A percentile compares a stretch with the other conserved stretches of the same genome.
Conservation (phyloP, 1,140 invertebrate genomes). For the Odontomachus brunneus region DNA sequence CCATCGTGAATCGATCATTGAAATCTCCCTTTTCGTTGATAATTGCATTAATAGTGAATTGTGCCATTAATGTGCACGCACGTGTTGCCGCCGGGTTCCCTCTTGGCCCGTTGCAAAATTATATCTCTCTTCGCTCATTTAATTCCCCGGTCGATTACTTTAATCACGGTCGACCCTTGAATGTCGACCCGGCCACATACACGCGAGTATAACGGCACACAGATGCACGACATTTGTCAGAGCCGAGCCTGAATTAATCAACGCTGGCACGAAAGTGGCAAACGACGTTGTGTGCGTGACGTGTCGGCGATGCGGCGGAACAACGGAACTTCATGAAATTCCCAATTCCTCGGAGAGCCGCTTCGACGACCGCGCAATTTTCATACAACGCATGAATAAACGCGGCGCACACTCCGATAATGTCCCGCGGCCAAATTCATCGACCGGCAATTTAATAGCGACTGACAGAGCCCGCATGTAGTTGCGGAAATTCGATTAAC, state of each 20-base stretch:
- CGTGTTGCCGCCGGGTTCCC: too few relatives aligned
- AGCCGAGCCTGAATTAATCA: constrained; percentile 39
- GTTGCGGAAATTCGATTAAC: constrained; percentile 6
- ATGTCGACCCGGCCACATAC: background rate
- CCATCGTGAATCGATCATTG: constrained; percentile 23
- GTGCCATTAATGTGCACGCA: too few relatives aligned
- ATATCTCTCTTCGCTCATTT: background rate
- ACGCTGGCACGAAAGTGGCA: constrained; percentile 23
- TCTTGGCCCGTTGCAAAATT: too few relatives aligned
- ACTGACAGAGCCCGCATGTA: background rate
- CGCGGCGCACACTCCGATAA: background rate
- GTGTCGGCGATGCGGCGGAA: background rate
- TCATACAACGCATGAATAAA: constrained; percentile 23
- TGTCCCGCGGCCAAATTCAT: constrained; percentile 7
- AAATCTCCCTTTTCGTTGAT: background rate
- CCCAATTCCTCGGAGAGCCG: background rate
- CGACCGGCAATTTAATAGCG: constrained; percentile 1
- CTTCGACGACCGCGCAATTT: background rate
- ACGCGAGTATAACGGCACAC: background rate
- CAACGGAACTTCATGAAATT: constrained; percentile 22
- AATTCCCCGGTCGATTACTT: background rate
- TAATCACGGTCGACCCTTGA: background rate
- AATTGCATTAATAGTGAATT: too few relatives aligned
- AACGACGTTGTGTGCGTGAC: background rate
- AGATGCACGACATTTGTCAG: constrained; percentile 18